These are phyloP conservation scores for Mormyrops attenuatus DNA, from an alignment of 2,797 vertebrate genomes.

Conservation along the genomic window DNA sequence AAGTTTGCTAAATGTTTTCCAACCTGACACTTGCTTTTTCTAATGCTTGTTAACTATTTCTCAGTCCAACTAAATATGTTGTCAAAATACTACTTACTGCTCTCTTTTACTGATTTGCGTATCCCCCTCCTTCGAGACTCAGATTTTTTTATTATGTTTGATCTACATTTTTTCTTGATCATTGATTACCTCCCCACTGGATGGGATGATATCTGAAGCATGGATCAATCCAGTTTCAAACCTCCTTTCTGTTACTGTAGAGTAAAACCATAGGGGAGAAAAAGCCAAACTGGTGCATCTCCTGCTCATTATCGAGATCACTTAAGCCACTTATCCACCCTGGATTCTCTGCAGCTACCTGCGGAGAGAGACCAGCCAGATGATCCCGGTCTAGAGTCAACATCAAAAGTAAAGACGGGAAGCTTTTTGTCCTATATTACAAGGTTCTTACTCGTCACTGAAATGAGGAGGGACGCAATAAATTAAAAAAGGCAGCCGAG, in stretches of 20 bases:
- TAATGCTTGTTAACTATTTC: background rate
- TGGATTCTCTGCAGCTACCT: background rate
- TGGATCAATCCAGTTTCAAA: background rate
- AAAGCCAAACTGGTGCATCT: background rate
- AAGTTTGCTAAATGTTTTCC: background rate
- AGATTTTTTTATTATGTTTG: background rate
- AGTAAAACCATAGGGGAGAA: background rate
- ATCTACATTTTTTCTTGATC: background rate
- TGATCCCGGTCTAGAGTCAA: background rate
- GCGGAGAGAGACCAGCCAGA: background rate
- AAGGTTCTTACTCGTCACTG: background rate
- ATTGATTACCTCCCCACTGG: background rate
- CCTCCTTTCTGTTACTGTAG: background rate
- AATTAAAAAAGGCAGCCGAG: conserved; percentile 1
- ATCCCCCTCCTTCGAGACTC: background rate
- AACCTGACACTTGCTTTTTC: background rate
- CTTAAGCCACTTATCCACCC: background rate
- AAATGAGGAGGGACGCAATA: background rate
- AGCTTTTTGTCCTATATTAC: background rate
- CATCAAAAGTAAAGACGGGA: background rate
- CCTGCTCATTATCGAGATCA: background rate
- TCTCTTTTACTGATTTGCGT: background rate
- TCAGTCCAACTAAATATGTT: background rate
- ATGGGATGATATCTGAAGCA: background rate
- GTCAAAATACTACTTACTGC: background rate